These are phyloP conservation scores for Balanococcus diminutus DNA, from an alignment of 2,888 invertebrate species.

Conservation along the genomic window DNA sequence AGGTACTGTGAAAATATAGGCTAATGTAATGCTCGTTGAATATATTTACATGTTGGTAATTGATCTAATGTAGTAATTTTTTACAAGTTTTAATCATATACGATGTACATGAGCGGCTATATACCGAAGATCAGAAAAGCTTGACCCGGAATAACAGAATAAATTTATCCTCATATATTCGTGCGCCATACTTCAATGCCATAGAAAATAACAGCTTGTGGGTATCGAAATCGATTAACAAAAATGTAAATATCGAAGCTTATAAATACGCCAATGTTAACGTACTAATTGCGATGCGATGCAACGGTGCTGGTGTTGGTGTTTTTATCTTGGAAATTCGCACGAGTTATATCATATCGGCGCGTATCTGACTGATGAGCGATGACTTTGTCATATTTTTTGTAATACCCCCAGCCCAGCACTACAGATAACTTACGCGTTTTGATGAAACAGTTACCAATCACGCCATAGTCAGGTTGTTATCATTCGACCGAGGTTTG, in stretches of 20 bases:
- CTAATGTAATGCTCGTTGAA: conserved; percentile 8
- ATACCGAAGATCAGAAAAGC: not conserved
- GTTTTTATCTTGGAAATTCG: not conserved
- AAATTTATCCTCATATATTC: not conserved
- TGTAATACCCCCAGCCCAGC: too few species aligned
- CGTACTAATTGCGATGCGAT: not conserved
- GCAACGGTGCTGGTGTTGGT: not conserved
- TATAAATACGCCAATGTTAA: not conserved
- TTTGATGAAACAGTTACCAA: not conserved
- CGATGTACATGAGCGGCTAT: not conserved
- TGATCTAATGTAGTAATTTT: not conserved
- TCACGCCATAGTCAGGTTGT: not conserved
- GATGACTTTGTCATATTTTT: not conserved
- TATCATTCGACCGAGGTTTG: not conserved
- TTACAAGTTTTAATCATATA: not conserved
- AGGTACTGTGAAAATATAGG: not conserved
- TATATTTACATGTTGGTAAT: conserved; percentile 6
- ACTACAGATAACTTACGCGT: not conserved
- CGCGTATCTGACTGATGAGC: not conserved
- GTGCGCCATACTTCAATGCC: not conserved
- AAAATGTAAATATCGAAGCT: conserved; percentile 4
- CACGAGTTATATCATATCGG: not conserved
- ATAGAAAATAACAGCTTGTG: not conserved
- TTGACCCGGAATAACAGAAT: conserved; percentile 20
- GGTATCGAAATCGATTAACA: not conserved